Base-by-base conservation (phyloP, 2,113 vertebrate genomes). In the Sigmodon hispidus region DNA sequence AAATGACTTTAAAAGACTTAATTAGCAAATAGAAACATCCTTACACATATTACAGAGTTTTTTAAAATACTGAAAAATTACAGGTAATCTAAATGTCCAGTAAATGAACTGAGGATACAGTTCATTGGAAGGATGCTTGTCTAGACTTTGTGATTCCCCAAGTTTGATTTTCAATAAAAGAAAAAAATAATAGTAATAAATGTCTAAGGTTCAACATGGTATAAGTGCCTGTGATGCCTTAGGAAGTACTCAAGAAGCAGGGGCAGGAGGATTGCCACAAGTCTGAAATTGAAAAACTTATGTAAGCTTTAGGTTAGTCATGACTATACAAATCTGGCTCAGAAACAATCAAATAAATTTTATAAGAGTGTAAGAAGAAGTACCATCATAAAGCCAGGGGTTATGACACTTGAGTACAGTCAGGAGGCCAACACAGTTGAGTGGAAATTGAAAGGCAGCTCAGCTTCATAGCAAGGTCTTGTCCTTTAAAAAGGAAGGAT, bases 1-100 rank as follows among this genome's bases (percentile, higher is more conserved):
- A 76, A 48, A 48, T 48, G 26, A 76, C 43, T 76, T 76, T 12
- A n/a, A 70, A 43, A 24, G 26, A 48, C 48, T 73, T 73, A 73
- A 43, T 73, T 43, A 73, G n/a, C 77, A 80, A 57, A n/a, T 80
- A 36, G 34, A 57, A 57, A 59, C 21, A 52, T 91, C 15, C 4
- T 93, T 89, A 76, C 45, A 48, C 24, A 80, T 7, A 48, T 75
- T 89, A 72, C 31, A 88, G 61, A 89, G 7, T 36, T 93, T 70
- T 77, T 96, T 89, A 48, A 76, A 83, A 57, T 84, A 90, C 59
- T 89, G 65, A 89, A 94, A 93, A 79, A 34, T 76, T 50, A 92
- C 4, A 88, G 90, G 48, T 85, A 45, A 63, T 52, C 16, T 84
- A 87, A 21, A 22, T 93, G 34, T 89, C 31, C 45, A 67, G 8